A percentile compares a stretch with the other conserved stretches of the same genome.
Conservation (phyloP, 2,113 vertebrate genomes). For the Struthidea cinerea region DNA sequence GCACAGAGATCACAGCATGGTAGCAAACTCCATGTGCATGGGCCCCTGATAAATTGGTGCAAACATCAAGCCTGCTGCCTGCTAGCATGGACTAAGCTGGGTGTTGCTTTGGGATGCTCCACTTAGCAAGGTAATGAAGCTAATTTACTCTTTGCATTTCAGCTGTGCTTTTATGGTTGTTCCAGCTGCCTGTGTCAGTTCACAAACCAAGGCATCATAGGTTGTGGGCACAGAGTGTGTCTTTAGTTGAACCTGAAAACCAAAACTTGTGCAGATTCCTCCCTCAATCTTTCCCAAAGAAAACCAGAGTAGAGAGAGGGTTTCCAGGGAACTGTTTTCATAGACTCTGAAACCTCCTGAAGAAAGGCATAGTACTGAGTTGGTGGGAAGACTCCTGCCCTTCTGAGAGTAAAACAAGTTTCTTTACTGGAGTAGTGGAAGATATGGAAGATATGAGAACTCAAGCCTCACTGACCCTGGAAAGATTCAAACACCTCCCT, state of each 20-base stretch:
- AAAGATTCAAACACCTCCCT: not conserved
- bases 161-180: not conserved
- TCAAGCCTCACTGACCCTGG: fast-evolving
- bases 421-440: not conserved
- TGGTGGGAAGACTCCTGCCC: not conserved
- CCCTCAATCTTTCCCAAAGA: not conserved
- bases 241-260: not conserved
- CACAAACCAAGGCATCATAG: not conserved
- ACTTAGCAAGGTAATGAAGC: not conserved
- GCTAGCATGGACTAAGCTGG: not conserved
- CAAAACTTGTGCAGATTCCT: not conserved
- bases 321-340: not conserved
- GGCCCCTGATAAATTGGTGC: not conserved
- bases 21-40: too few relatives aligned
- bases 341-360: not conserved
- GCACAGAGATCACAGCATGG: not conserved
- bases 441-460: not conserved
- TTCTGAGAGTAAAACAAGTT: not conserved
- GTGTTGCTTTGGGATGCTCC: not conserved
- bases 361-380: not conserved
- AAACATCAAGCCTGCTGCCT: not conserved
- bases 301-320: not conserved
- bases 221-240: fast-evolving
- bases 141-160: not conserved
- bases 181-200: fast-evolving